Base-by-base conservation (phyloP, 2,113 vertebrate genomes). In the Phyllopteryx taeniolatus region DNA sequence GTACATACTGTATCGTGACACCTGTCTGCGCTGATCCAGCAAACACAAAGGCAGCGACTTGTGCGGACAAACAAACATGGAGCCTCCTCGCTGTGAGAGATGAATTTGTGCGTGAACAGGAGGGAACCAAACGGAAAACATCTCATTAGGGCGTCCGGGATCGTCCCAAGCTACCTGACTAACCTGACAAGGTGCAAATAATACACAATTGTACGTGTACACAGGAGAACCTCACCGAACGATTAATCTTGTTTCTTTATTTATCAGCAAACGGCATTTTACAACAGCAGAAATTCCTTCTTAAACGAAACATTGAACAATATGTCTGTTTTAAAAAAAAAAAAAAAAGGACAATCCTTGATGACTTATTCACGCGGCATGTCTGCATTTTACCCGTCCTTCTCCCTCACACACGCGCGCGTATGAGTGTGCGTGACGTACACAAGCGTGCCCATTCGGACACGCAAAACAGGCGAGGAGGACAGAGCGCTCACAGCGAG, bases 381-480 rank as follows among this genome's bases (percentile, higher is more conserved):
- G 20, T 13, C 27, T 61, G 14, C 59, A 61, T 61, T 61, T 61
- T 31, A 11, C 14, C 17, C 14, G 5, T 35, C 33, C 31, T 35
- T 35, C 14, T 35, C 14, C 13, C 56, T 8, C 27, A 13, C 56
- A 6, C 22, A 31, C 13, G 2, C 56, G 13, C 22, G 12, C 22
- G 12, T 49, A 49, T 15, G 47, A 12, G 47, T 42, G 47, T 39
- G 3, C 17, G 46, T 6, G 62, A 73, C 77, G 68, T 68, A 80
- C 59, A 35, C 0, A 56, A 73, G n/a, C 85, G 70, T 67, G 85
- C 39, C 35, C 4, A 71, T 46, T 74, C n/a, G 77, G 47, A n/a
- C 67, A 20, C 13, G 11, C 14, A 63, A 74, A 78, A 67, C 6
- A 12, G 69, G 22, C 57, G 20, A 60, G 27, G 9, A 80, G 51